Conservation (phyloP, 2,113 vertebrate genomes). For the Ariopsis seemanni region DNA sequence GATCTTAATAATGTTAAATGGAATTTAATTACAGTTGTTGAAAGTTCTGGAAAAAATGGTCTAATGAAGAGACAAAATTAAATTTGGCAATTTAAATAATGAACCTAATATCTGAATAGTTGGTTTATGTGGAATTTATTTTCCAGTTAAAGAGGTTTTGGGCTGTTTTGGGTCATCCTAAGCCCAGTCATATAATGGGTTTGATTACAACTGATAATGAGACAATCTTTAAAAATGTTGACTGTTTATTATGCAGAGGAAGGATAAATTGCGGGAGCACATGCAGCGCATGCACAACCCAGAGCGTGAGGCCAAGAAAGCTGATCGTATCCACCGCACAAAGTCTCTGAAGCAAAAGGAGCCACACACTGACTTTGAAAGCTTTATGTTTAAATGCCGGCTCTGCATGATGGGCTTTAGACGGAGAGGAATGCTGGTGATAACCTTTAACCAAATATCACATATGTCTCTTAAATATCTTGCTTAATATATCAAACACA, state of each 20-base stretch:
- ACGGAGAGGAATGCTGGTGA: slow-evolving; percentile 96
- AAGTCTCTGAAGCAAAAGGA: slow-evolving; percentile 92
- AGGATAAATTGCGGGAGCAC: slow-evolving; percentile 96
- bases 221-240: not conserved
- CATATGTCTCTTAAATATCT: not conserved
- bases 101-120: not conserved
- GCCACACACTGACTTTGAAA: slow-evolving; percentile 91
- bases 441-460: slow-evolving; percentile 38
- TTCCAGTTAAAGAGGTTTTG: not conserved
- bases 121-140: not conserved
- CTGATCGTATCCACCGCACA: slow-evolving; percentile 87
- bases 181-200: not conserved
- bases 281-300: slow-evolving; percentile 99
- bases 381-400: slow-evolving; percentile 97
- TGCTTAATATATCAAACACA: not conserved
- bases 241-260: slow-evolving; percentile 75
- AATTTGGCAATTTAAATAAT: not conserved
- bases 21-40: not conserved
- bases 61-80: not conserved
- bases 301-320: slow-evolving; percentile 93
- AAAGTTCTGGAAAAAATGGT: not conserved
- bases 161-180: not conserved
- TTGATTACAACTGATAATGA: not conserved
- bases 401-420: slow-evolving; percentile 99
- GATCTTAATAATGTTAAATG: no score